Evolutionary conservation across 1,140 invertebrate species (phyloP).

Genomic region (Oedothorax gibbosus): DNA sequence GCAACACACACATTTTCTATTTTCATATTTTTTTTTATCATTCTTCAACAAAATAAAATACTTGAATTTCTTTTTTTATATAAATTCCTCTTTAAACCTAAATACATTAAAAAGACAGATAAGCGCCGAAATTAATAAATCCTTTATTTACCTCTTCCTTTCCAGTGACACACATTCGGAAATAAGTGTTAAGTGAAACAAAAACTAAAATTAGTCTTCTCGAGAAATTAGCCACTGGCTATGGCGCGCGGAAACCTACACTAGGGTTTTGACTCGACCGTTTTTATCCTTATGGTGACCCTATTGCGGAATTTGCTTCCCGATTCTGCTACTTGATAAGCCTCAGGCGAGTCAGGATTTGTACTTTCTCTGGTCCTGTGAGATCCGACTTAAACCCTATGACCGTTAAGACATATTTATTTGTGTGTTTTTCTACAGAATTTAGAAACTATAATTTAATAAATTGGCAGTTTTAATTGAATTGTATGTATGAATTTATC

Average conservation of each 20-base stretch:
- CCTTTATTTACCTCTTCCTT: slow-evolving; percentile 12
- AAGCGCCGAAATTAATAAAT: slow-evolving; percentile 4
- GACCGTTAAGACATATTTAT: no score
- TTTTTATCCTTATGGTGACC: slow-evolving; percentile 24
- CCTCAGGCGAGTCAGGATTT: background rate
- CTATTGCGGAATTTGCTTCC: background rate
- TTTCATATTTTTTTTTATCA: no score
- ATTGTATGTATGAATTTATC: no score
- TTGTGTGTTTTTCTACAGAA: no score
- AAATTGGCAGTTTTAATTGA: no score
- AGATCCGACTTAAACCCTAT: no score
- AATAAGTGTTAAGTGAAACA: background rate
- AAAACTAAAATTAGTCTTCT: background rate
- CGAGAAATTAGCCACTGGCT: slow-evolving; percentile 21
- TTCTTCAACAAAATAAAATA: background rate
- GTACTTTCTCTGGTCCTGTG: background rate
- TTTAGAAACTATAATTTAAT: no score
- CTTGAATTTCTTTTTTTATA: background rate
- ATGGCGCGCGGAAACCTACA: background rate
- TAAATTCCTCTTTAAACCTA: background rate
- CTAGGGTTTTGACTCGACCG: background rate
- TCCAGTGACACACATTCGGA: slow-evolving; percentile 18
- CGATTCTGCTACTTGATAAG: background rate
- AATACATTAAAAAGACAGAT: background rate
- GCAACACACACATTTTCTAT: no score